Conservation (phyloP, 1,140 invertebrate genomes). For the Eumaeus atala region DNA sequence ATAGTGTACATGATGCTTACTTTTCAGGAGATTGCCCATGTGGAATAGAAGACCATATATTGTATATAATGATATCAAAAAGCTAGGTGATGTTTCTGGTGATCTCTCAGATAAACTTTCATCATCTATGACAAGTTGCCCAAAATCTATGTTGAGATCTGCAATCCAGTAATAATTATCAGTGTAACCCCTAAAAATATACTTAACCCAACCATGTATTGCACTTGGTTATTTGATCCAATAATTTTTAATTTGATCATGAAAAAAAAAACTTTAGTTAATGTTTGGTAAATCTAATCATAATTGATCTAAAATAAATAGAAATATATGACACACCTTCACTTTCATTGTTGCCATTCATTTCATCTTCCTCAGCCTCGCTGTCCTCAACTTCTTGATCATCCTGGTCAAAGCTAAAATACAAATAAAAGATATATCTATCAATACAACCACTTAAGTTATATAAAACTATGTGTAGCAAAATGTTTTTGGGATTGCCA, state of each 20-base stretch:
- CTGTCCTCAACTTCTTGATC: constrained; percentile 82
- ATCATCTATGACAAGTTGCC: constrained; percentile 57
- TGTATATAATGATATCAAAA: constrained; percentile 65
- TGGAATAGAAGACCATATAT: constrained; percentile 70
- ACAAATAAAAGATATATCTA: constrained; percentile 2
- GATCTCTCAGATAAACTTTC: constrained; percentile 48
- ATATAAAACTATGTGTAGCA: too few relatives aligned
- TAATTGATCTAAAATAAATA: too few relatives aligned
- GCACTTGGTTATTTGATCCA: background rate
- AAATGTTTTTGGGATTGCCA: too few relatives aligned
- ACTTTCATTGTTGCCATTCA: constrained; percentile 84
- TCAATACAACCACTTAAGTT: too few relatives aligned
- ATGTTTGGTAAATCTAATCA: too few relatives aligned
- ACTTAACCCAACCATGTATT: too few relatives aligned
- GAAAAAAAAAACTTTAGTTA: too few relatives aligned
- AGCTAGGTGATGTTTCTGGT: constrained; percentile 54
- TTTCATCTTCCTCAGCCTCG: constrained; percentile 83
- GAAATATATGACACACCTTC: too few relatives aligned
- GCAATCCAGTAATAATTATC: constrained; percentile 40
- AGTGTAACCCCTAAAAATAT: background rate
- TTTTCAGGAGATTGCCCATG: constrained; percentile 66
- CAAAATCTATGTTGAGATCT: constrained; percentile 69
- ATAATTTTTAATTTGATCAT: background rate
- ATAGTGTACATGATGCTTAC: constrained; percentile 62
- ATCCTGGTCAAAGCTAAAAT: constrained; percentile 77